A percentile compares a stretch with the other conserved stretches of the same genome.
Evolutionary conservation across 2,113 vertebrate genomes (phyloP).

Genomic region (Craseonycteris thonglongyai): DNA sequence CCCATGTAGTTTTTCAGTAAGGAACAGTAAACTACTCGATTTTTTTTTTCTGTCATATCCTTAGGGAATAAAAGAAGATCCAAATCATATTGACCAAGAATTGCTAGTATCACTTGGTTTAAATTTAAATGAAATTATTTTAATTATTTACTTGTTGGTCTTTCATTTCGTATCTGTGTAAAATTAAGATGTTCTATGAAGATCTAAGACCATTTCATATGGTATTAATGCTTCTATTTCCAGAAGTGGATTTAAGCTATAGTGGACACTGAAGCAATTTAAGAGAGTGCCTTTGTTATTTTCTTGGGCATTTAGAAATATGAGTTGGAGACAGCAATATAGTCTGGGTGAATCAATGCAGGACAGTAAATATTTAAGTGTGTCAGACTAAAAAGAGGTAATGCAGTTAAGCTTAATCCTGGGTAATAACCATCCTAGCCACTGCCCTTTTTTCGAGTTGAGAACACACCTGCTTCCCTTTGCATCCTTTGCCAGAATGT

Average conservation of each 20-base stretch:
- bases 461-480: slow-evolving; percentile 63
- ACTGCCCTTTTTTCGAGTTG: slow-evolving; percentile 54
- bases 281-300: slow-evolving; percentile 19
- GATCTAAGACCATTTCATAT: background rate
- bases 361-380: slow-evolving; percentile 51
- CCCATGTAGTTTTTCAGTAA: slow-evolving; percentile 10
- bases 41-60: background rate
- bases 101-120: background rate
- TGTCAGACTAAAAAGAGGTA: slow-evolving; percentile 43
- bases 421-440: slow-evolving; percentile 43
- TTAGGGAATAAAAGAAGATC: slow-evolving; percentile 9
- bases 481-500: slow-evolving; percentile 64
- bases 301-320: slow-evolving; percentile 41
- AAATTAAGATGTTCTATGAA: slow-evolving; percentile 30
- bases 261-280: background rate
- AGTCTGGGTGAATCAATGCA: background rate
- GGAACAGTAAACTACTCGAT: slow-evolving; percentile 1
- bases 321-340: background rate
- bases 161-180: background rate
- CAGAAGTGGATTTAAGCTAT: slow-evolving; percentile 23
- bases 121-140: slow-evolving; percentile 24
- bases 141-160: background rate
- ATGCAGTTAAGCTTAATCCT: slow-evolving; percentile 56
- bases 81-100: background rate
- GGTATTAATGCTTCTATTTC: slow-evolving; percentile 35